phyloP scores from a whole-genome alignment of 2,888 invertebrate species.

The Orthosia incerta region DNA sequence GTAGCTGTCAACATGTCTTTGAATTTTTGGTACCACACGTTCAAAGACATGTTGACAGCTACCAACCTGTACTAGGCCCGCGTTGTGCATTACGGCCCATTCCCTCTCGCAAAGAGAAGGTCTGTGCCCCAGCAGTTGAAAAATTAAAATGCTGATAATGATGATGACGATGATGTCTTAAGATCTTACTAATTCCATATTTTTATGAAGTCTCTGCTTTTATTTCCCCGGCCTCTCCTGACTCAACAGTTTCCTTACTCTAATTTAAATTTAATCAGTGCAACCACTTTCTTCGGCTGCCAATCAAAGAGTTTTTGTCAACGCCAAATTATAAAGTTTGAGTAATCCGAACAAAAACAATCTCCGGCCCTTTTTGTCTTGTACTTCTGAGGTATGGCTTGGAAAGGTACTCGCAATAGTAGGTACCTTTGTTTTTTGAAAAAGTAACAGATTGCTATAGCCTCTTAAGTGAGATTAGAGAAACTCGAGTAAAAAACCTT shows the following conservation, averaged over 20 bases:
- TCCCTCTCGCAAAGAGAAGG: too few species aligned
- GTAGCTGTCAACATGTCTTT: too few species aligned
- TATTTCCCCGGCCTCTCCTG: not conserved
- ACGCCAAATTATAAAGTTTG: slow-evolving; percentile 30
- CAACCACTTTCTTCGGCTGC: slow-evolving; percentile 53
- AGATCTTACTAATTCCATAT: too few species aligned
- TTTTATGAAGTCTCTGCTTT: not conserved
- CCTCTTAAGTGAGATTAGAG: slow-evolving; percentile 39
- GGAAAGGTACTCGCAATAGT: not conserved
- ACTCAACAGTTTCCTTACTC: not conserved
- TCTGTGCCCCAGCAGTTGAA: too few species aligned
- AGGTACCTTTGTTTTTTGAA: slow-evolving; percentile 16
- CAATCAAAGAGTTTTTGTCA: slow-evolving; percentile 50
- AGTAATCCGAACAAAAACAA: slow-evolving; percentile 43
- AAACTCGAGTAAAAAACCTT: slow-evolving; percentile 49
- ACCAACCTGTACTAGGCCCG: too few species aligned
- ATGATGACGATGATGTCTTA: too few species aligned
- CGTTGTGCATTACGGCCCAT: too few species aligned
- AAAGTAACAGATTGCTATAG: not conserved
- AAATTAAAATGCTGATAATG: too few species aligned
- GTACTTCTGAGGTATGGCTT: not conserved
- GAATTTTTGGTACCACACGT: too few species aligned
- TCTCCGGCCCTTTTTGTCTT: slow-evolving; percentile 45
- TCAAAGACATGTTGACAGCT: too few species aligned
- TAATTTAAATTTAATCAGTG: slow-evolving; percentile 31